These are phyloP conservation scores for Girardia tigrina DNA, from an alignment of 2,888 invertebrate species.

Conservation along the genomic window DNA sequence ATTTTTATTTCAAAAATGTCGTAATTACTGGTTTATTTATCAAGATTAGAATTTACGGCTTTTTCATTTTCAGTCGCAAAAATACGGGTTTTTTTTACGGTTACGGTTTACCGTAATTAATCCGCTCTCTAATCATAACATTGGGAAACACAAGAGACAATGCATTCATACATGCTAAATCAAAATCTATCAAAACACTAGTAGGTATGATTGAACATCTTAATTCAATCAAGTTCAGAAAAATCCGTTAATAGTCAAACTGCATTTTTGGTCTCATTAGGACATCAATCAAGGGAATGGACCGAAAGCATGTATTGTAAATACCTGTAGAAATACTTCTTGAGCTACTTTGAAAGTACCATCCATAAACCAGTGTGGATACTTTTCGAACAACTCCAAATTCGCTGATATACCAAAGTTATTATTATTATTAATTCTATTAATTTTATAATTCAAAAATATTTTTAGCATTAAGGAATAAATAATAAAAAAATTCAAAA, in stretches of 20 bases:
- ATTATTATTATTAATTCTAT: no score
- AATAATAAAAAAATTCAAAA: no score
- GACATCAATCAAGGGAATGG: slow-evolving; percentile 4
- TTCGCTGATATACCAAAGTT: background rate
- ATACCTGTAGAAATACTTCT: slow-evolving; percentile 14
- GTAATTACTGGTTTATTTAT: no score
- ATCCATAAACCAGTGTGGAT: slow-evolving; percentile 15
- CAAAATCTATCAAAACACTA: background rate
- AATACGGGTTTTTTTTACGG: no score
- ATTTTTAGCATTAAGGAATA: no score
- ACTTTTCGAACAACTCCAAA: background rate
- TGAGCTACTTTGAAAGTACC: background rate
- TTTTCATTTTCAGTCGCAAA: no score
- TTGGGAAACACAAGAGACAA: background rate
- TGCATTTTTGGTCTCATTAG: background rate
- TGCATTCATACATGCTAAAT: background rate
- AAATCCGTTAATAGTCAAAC: background rate
- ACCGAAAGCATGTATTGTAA: background rate
- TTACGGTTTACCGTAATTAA: no score
- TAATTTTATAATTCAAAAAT: no score
- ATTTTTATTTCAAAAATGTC: no score
- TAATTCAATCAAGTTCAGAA: background rate
- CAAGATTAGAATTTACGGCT: no score
- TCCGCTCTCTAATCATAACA: no score
- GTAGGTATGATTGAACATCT: background rate